Evolutionary conservation across 1,140 invertebrate species (phyloP).

Genomic region (Atta colombica): DNA sequence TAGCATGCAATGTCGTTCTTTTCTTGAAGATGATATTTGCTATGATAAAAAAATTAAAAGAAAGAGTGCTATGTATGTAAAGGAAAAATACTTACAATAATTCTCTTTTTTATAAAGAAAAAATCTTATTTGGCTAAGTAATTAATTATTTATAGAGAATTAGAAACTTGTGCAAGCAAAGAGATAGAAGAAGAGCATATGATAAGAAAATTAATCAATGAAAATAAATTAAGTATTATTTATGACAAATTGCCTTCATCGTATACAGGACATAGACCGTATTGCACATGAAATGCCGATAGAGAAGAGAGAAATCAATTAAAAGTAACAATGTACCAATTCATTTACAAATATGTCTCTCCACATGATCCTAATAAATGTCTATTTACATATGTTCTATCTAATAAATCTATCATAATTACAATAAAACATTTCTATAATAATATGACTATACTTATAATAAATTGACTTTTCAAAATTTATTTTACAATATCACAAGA

Average conservation of each 20-base stretch:
- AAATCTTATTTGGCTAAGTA: not conserved
- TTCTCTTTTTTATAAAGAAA: slow-evolving; percentile 2
- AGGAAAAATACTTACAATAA: not conserved
- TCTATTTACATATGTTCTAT: not conserved
- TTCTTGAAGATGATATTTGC: not conserved
- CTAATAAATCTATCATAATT: slow-evolving; percentile 3
- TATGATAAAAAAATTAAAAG: slow-evolving; percentile 1
- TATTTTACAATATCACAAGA: slow-evolving; percentile 52
- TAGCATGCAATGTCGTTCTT: slow-evolving; percentile 27
- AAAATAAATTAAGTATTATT: slow-evolving; percentile 75
- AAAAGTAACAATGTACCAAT: slow-evolving; percentile 66
- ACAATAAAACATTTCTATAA: slow-evolving; percentile 4
- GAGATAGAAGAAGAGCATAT: not conserved
- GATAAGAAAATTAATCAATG: slow-evolving; percentile 76
- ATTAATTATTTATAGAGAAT: not conserved
- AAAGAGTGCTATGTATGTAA: not conserved
- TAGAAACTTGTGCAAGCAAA: not conserved
- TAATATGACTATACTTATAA: slow-evolving; percentile 1
- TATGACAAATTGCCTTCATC: slow-evolving; percentile 75
- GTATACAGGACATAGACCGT: slow-evolving; percentile 78
- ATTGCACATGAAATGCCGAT: slow-evolving; percentile 70
- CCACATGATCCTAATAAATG: slow-evolving; percentile 14
- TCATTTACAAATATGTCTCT: slow-evolving; percentile 24
- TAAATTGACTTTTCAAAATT: not conserved
- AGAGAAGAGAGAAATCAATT: slow-evolving; percentile 69